Base-by-base conservation (phyloP, 2,113 vertebrate genomes). In the Edolisoma coerulescens region DNA sequence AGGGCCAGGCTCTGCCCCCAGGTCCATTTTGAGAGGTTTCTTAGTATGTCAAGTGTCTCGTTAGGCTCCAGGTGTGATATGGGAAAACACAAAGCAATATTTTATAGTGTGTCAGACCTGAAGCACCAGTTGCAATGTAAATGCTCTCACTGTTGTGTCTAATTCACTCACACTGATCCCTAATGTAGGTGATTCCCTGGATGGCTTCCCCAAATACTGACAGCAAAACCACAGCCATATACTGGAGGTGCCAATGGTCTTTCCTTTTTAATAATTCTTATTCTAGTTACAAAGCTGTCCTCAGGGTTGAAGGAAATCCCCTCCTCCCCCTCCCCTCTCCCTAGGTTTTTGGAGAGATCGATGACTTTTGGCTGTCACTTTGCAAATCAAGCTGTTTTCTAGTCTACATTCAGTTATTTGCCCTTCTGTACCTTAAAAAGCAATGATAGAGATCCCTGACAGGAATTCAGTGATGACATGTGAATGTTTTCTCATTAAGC, bases 361-460 rank as follows among this genome's bases (percentile, higher is more conserved):
- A 35, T n/a, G 54, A 32, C 35, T 74, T 33, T 59, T 37, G 75
- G 32, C 17, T 79, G 82, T 42, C 37, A 41, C 70, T 87, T 77
- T 69, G 50, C 63, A 88, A 85, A 89, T 64, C 42, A 59, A 74
- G 75, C 39, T 47, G 50, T 60, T 91, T 92, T 77, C n/a, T 56
- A n/a, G 74, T 45, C 54, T 44, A 37, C 39, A 28, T 35, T 41
- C 35, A 19, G 33, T 70, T 71, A 45, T 60, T 84, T 92, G 73
- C 47, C 61, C 54, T 82, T 84, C 57, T 81, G 53, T 74, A 44
- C 79, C 45, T 42, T 65, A 69, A 57, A 82, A 78, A 77, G 74
- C 77, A 33, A 11, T 18, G 61, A 5, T 5, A 16, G 56, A 65
- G 84, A 57, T 87, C 32, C 16, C 67, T 45, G 68, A 20, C 7